Evolutionary conservation across 2,113 vertebrate genomes (phyloP), one percentile per base, ranked within the genome.

Genomic region (Lepus timidus): DNA sequence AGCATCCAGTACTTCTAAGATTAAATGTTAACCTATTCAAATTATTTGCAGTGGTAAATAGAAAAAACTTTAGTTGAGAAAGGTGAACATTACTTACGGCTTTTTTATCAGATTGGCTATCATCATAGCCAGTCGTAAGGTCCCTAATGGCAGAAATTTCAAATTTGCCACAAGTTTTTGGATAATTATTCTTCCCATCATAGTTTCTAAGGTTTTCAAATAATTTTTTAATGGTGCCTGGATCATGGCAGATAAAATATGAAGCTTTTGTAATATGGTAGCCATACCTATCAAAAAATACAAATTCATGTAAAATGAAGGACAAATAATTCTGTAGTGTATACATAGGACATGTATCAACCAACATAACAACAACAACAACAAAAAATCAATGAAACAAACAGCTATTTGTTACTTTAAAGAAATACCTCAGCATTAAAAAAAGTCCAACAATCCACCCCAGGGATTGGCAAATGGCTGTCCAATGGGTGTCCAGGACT

Each of bases 221-320:
- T 96, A 99, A 96, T 70, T 97, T 97, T 62, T 96, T 97, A 96
- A 99, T 99, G 85, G 98, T 99, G 70, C 97, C 97, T 98, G 99
- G 99, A 96, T 99, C 98, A 1, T 99, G 98, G 97, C 99, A 99
- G 97, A 99, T 99, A 95, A 99, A 99, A 98, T 99, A 99, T 0
- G 99, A 99, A 97, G 99, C 99, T 97, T 99, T 99, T 90, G 98
- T 99, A 96, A 99, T 98, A 98, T 99, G 99, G 97, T 99, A 99
- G 79, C 99, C 99, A 0, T 99, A 99, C 95, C 99, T 99, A 97
- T 93, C 62, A 93, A 97, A 80, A 95, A 82, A 94, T 3, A 78
- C 2, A 86, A 85, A 81, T 6, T 49, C 16, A n/a, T 71, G 49
- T 67, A 94, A 89, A 87, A 90, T 7, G 6, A 92, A 36, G 51